These are phyloP conservation scores for Pristis pectinata DNA, from an alignment of 2,797 vertebrate genomes.

Conservation along the genomic window DNA sequence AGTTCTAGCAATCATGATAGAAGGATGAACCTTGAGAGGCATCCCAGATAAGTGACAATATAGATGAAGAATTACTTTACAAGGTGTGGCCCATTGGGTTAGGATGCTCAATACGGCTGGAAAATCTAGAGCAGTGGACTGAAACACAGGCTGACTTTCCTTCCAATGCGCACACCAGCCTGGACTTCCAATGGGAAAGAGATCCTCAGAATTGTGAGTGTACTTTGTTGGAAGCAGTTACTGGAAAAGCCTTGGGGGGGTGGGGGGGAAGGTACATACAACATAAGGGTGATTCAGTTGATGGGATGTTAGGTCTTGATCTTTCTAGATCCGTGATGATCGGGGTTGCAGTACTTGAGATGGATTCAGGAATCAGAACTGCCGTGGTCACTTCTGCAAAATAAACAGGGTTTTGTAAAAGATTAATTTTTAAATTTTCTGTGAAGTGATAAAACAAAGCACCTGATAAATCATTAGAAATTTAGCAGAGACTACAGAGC, in stretches of 20 bases:
- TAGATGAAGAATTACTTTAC: neutral
- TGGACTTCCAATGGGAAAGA: neutral
- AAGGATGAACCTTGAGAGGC: too few relatives aligned
- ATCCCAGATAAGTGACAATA: neutral
- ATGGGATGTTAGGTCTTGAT: neutral
- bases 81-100: neutral
- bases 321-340: neutral
- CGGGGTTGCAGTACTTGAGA: neutral
- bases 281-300: neutral
- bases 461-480: neutral
- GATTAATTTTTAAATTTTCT: neutral
- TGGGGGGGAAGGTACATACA: neutral
- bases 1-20: too few relatives aligned
- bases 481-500: too few relatives aligned
- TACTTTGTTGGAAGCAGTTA: neutral
- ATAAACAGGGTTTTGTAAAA: neutral
- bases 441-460: neutral
- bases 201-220: too few relatives aligned
- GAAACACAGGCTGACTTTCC: neutral
- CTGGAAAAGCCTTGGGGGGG: too few relatives aligned
- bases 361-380: neutral
- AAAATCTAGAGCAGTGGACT: neutral
- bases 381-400: neutral
- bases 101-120: neutral
- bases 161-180: too few relatives aligned